Percentiles rank a stretch among this genome's conserved stretches.
Evolutionary conservation across 2,888 invertebrate genomes (phyloP).

Genomic region (Podotricha telesiphe): DNA sequence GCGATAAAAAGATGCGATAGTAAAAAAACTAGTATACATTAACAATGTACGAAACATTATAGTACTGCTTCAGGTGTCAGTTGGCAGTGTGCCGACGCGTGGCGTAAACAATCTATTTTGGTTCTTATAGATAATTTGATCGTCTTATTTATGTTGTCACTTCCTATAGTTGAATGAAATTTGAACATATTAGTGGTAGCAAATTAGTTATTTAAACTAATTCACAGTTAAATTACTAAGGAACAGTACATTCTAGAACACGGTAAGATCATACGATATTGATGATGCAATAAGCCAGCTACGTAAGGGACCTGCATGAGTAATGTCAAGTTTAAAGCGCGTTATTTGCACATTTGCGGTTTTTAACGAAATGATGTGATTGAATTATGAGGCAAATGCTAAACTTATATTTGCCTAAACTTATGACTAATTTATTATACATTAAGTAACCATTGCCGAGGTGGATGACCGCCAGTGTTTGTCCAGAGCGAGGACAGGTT

Average conservation of each 20-base stretch:
- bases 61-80: slow-evolving; percentile 72
- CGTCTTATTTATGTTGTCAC: slow-evolving; percentile 60
- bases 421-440: slow-evolving; percentile 72
- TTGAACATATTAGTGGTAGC: neutral
- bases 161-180: slow-evolving; percentile 41
- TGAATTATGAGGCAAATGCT: slow-evolving; percentile 58
- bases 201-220: slow-evolving; percentile 10
- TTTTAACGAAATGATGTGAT: slow-evolving; percentile 60
- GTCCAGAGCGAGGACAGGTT: slow-evolving; percentile 63
- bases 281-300: slow-evolving; percentile 50
- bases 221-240: neutral
- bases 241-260: slow-evolving; percentile 12
- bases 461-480: slow-evolving; percentile 76
- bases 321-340: slow-evolving; percentile 50
- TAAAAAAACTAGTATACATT: slow-evolving; percentile 61
- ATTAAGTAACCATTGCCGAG: slow-evolving; percentile 74
- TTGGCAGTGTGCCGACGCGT: slow-evolving; percentile 74
- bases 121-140: slow-evolving; percentile 68
- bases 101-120: slow-evolving; percentile 82
- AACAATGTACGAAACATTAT: slow-evolving; percentile 74
- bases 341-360: slow-evolving; percentile 55
- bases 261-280: slow-evolving; percentile 37
- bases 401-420: slow-evolving; percentile 67
- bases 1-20: slow-evolving; percentile 41
- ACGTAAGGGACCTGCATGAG: slow-evolving; percentile 46